Conservation (phyloP, 92 coral and sea anemone species). For the Palythoa caribaeorum region DNA sequence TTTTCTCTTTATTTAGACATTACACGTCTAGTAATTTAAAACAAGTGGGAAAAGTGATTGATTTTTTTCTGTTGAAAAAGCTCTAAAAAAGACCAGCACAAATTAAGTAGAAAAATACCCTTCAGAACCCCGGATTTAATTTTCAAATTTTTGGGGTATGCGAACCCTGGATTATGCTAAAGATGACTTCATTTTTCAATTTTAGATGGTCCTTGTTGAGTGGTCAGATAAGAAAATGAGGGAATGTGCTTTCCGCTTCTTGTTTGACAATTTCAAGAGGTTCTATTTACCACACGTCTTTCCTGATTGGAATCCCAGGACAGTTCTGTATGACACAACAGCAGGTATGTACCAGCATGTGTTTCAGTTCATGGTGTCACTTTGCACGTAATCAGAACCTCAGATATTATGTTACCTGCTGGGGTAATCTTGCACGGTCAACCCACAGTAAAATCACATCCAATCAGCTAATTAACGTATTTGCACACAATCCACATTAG, state of each 20-base stretch:
- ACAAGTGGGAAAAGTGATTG: no score
- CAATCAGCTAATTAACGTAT: no score
- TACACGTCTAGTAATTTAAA: no score
- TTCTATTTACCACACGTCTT: constrained; percentile 91
- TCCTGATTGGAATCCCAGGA: constrained; percentile 87
- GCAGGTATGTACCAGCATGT: constrained; percentile 68
- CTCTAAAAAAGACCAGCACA: no score
- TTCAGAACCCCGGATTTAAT: no score
- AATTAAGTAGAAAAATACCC: no score
- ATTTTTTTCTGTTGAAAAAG: no score
- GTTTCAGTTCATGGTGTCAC: not conserved
- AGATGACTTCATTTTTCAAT: not conserved
- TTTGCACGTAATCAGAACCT: not conserved
- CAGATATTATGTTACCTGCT: no score
- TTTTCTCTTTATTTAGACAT: no score
- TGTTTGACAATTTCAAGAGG: constrained; percentile 91
- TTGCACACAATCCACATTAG: no score
- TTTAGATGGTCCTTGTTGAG: constrained; percentile 83
- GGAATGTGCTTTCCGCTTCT: constrained; percentile 82
- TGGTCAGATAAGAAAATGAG: constrained; percentile 86
- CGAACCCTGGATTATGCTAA: not conserved
- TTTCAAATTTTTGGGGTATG: not conserved
- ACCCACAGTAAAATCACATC: no score
- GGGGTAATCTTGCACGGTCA: no score
- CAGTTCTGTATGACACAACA: constrained; percentile 75